Base-by-base conservation (phyloP, 2,797 vertebrate species). In the Thripadectes ignobilis region DNA sequence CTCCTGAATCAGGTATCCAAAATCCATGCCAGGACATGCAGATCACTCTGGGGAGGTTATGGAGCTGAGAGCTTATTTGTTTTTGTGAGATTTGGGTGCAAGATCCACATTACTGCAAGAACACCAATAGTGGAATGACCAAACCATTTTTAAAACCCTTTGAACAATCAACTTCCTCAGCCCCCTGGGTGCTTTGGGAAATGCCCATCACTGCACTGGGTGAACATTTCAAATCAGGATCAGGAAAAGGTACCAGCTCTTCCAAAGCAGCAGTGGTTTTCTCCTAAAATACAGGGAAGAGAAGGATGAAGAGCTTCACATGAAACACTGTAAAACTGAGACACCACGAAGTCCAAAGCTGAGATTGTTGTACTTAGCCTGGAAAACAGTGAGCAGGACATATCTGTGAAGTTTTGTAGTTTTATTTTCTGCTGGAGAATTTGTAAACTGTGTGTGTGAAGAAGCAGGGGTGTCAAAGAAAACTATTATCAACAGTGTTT, bases 81-180 rank as follows among this genome's bases (percentile, higher is more conserved):
- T 67, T 15, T 38, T 49, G 39, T 78, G 82, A 73, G 9, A 13
- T 75, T 19, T 76, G 67, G 15, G 20, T 46, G 26, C 20, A 72
- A 72, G 68, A 85, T n/a, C 45, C 4, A 3, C 18, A 23, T 27
- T 9, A 27, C 10, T 71, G 48, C 52, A 67, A 29, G 4, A 78
- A 36, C 14, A 63, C 7, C 45, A 48, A 8, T 3, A 30, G 29
- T n/a, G 29, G 6, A 85, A 38, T 1, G 3, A 18, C 20, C 24
- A 71, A 58, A 43, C 1, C 4, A 34, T 12, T 59, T 85, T 51
- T 20, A 59, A 81, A 85, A 14, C 10, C 0, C 2, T 78, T 74
- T 43, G 23, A 67, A n/a, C 6, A 15, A 32, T 9, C 0, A 0
- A 7, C 13, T 74, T 89, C 36, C 36, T 16, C 10, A 23, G 22